Evolutionary conservation across 2,888 invertebrate genomes (phyloP), one percentile per base, ranked within the genome.

Genomic region (Drosophila testacea): DNA sequence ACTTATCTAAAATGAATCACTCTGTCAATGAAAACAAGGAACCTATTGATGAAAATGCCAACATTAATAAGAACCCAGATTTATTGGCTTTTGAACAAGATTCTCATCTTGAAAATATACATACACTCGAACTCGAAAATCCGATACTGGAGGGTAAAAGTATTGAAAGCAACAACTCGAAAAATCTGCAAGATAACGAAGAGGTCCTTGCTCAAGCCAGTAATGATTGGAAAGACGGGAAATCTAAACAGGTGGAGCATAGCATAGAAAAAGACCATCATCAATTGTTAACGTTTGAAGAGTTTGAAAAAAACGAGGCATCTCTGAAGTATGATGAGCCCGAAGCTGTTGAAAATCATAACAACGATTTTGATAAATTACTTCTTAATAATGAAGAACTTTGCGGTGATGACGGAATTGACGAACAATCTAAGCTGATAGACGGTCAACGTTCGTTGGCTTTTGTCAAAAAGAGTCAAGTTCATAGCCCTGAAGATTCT

Each of bases 401-500:
- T 6, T n/a, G 6, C 11, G 30, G 6, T 16, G 32, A 51, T n/a
- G 41, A 63, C 9, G 27, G n/a, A 11, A 28, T 42, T 0, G 22
- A 52, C 5, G 28, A 9, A 5, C 51, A 44, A 4, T 13, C 50
- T 4, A n/a, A 22, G 6, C 5, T 22, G 3, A 10, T 41, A 13
- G 61, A 61, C 2, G 51, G 28, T 10, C 61, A 44, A 44, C 10
- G 6, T 6, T 30, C 61, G 4, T 16, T 28, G 11, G 34, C 28
- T 0, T 27, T 48, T 11, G 50, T 42, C 1, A 34, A 59, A 28
- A 47, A 46, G n/a, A 46, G 50, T 4, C 47, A 38, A 6, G 9
- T 30, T 16, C 28, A 42, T 10, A 55, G 36, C 7, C 13, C 38
- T 5, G 57, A 69, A 4, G 51, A 69, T 16, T 46, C 41, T 5